Percentiles rank a stretch among this genome's conserved stretches.
Conservation (phyloP, 2,888 invertebrate species). For the Chironomus riparius region DNA sequence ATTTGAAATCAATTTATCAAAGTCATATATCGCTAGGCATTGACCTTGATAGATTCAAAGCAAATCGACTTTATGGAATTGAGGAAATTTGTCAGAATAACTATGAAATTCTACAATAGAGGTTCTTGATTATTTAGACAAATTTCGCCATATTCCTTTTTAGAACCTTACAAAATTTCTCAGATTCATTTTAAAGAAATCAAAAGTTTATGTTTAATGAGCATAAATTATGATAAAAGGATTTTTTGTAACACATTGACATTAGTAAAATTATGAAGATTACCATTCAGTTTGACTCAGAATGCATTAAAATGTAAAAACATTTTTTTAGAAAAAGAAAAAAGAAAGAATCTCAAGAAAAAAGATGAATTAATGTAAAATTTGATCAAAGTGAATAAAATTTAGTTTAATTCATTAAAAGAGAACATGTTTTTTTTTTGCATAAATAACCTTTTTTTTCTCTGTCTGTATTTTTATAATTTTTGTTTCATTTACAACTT, state of each 20-base stretch:
- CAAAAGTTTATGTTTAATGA: too few relatives aligned
- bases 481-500: slow-evolving; percentile 8
- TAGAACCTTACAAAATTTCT: too few relatives aligned
- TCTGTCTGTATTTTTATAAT: slow-evolving; percentile 13
- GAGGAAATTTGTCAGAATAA: too few relatives aligned
- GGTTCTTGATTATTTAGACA: too few relatives aligned
- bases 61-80: too few relatives aligned
- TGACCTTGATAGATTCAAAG: too few relatives aligned
- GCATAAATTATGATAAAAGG: too few relatives aligned
- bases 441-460: slow-evolving; percentile 10
- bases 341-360: slow-evolving; percentile 17
- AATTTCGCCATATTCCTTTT: too few relatives aligned
- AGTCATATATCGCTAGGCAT: too few relatives aligned
- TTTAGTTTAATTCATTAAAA: slow-evolving; percentile 3
- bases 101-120: too few relatives aligned
- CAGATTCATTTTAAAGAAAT: too few relatives aligned
- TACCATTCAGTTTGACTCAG: slow-evolving; percentile 26
- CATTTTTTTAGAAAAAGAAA: slow-evolving; percentile 2
- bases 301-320: slow-evolving; percentile 3
- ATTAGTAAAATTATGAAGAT: slow-evolving; percentile 1
- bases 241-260: background rate
- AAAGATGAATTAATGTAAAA: slow-evolving; percentile 6
- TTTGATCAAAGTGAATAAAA: background rate
- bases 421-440: slow-evolving; percentile 20
- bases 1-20: too few relatives aligned